These are phyloP conservation scores for Acrossocheilus wenchowensis DNA, from an alignment of 2,797 vertebrate genomes.

Conservation along the genomic window DNA sequence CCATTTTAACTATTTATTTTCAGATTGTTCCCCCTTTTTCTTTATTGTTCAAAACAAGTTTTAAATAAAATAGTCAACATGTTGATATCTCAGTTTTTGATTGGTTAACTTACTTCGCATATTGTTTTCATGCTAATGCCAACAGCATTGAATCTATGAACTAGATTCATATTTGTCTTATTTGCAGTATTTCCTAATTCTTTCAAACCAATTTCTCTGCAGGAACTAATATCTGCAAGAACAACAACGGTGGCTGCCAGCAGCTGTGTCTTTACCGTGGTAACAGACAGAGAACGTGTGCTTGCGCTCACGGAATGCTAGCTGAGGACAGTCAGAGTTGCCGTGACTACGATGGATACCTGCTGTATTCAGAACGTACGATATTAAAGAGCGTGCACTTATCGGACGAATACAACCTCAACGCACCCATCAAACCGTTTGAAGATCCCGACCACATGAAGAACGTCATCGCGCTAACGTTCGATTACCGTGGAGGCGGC, in stretches of 20 bases:
- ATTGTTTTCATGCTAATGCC: neutral
- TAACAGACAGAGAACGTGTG: constrained; percentile 74
- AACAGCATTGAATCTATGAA: neutral
- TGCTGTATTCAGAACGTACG: constrained; percentile 88
- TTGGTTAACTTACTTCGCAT: neutral
- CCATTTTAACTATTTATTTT: too few relatives aligned
- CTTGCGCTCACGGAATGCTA: constrained; percentile 87
- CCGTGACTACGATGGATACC: constrained; percentile 85
- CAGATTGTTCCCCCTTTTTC: too few relatives aligned
- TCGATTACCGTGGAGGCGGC: constrained; percentile 82
- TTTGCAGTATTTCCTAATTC: neutral
- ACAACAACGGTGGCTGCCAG: constrained; percentile 83
- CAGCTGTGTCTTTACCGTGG: constrained; percentile 86
- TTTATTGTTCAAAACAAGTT: too few relatives aligned
- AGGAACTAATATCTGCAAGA: constrained; percentile 87
- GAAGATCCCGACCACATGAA: constrained; percentile 89
- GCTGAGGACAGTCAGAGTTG: constrained; percentile 79
- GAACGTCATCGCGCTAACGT: constrained; percentile 87
- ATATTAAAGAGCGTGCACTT: constrained; percentile 90
- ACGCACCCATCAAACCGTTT: constrained; percentile 86
- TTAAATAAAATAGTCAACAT: too few relatives aligned
- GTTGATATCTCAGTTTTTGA: too few relatives aligned
- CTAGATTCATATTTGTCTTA: neutral
- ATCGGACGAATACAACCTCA: constrained; percentile 87
- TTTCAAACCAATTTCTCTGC: neutral